Evolutionary conservation across 2,797 vertebrate genomes (phyloP).

Genomic region (Mallotus villosus): DNA sequence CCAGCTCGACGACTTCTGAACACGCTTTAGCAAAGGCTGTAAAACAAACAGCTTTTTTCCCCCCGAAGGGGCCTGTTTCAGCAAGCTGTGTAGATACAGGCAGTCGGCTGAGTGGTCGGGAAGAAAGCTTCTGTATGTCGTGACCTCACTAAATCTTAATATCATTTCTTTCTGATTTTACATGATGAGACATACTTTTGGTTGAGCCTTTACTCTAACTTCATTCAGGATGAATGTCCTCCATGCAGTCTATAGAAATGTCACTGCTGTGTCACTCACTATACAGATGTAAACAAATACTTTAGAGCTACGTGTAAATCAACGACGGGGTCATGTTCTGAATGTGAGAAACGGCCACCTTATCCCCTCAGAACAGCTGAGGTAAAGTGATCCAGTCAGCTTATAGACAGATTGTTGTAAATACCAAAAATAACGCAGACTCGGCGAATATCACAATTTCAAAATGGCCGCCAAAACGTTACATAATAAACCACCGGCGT

Average conservation of each 20-base stretch:
- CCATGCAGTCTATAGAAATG: neutral
- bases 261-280: neutral
- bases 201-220: neutral
- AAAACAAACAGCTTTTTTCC: slow-evolving; percentile 31
- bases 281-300: neutral
- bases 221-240: neutral
- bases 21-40: slow-evolving; percentile 15
- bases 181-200: neutral
- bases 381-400: slow-evolving; percentile 8
- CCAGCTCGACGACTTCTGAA: slow-evolving; percentile 19
- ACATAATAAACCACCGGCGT: slow-evolving; percentile 12
- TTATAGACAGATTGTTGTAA: slow-evolving; percentile 19
- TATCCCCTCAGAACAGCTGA: slow-evolving; percentile 38
- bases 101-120: neutral
- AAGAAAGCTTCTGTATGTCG: neutral
- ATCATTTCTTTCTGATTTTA: neutral
- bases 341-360: slow-evolving; percentile 5
- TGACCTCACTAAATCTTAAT: neutral
- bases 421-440: slow-evolving; percentile 32
- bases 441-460: slow-evolving; percentile 12
- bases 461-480: slow-evolving; percentile 21
- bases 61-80: slow-evolving; percentile 12
- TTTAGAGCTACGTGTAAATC: slow-evolving; percentile 1
- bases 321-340: slow-evolving; percentile 12
- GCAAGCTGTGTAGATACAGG: slow-evolving; percentile 31